Evolutionary conservation across 2,888 invertebrate species (phyloP), one percentile per base, ranked within the genome.

Genomic region (Cheilosia grossa): DNA sequence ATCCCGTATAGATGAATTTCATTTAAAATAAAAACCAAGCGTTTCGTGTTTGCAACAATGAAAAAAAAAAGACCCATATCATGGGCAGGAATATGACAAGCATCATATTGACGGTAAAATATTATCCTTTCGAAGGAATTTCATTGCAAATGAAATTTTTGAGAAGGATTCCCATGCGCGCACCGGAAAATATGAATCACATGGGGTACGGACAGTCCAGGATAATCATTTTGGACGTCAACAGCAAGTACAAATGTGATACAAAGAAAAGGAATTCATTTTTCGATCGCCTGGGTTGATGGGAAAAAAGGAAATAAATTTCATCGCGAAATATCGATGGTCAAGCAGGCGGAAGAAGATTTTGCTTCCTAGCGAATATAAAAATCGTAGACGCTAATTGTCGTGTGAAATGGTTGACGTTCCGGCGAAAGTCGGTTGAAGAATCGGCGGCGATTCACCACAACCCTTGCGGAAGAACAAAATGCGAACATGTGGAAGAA

Each of bases 31-130:
- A 64, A 64, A 63, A 47, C 19, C 17, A 47, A 63, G 15, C 15
- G 42, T 13, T 17, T 42, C 27, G 9, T 44, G 44, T 47, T n/a
- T 19, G 56, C 13, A 19, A 40, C 17, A 17, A 30, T 10, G 21
- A 61, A 6, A n/a, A 47, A 33, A 56, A 33, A 56, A 51, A 19
- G 66, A 67, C 66, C 66, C 66, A 54, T 42, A 67, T 67, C 42
- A 66, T 30, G 30, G 5, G 1, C 30, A 19, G 49, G 49, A 33
- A 37, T 40, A 66, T 66, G 51, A 40, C 53, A 40, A 40, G 66
- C 27, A 42, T 2, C 19, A 51, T 27, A 27, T 63, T 3, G 5
- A 51, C 24, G 21, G 37, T 42, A 37, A 30, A 54, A 42, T 54
- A 67, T 42, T 67, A 67, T 42, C 54, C 30, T 42, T 67, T 54